A percentile compares a stretch with the other conserved stretches of the same genome.
Evolutionary conservation across 1,140 invertebrate species (phyloP).

Genomic region (Lamellibrachia luymesi): DNA sequence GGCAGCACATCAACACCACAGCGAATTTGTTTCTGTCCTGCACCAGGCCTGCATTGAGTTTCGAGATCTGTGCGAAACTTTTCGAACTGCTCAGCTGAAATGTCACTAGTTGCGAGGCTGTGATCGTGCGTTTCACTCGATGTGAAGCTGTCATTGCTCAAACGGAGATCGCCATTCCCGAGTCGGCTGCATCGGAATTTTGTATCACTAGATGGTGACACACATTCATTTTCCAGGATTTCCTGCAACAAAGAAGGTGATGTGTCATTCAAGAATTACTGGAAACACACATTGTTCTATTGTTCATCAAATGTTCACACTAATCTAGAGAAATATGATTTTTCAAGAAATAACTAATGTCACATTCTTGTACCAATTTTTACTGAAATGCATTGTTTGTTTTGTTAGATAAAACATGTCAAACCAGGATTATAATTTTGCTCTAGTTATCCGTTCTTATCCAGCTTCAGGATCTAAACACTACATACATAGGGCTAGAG

Average conservation of each 20-base stretch:
- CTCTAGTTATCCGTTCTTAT: background rate
- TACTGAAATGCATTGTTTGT: background rate
- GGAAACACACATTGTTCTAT: background rate
- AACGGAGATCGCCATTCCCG: slow-evolving; percentile 34
- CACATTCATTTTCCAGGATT: slow-evolving; percentile 42
- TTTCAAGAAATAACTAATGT: background rate
- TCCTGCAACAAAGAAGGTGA: slow-evolving; percentile 36
- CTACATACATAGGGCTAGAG: too few relatives aligned
- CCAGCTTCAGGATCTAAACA: background rate
- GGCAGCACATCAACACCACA: background rate
- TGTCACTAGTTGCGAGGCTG: slow-evolving; percentile 36
- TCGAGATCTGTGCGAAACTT: slow-evolving; percentile 49
- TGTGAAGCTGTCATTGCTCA: slow-evolving; percentile 49
- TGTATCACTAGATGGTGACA: slow-evolving; percentile 33
- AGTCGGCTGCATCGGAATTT: slow-evolving; percentile 28
- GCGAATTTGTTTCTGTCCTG: slow-evolving; percentile 10
- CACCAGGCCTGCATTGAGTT: slow-evolving; percentile 38
- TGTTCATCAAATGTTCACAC: background rate
- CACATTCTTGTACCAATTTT: background rate
- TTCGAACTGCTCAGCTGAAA: slow-evolving; percentile 45
- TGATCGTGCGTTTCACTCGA: slow-evolving; percentile 40
- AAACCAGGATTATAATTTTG: background rate
- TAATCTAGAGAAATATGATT: background rate
- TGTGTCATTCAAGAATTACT: background rate
- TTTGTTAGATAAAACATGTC: too few relatives aligned